phyloP scores from a whole-genome alignment of 1,140 invertebrate genomes.

The Rhyzopertha dominica region DNA sequence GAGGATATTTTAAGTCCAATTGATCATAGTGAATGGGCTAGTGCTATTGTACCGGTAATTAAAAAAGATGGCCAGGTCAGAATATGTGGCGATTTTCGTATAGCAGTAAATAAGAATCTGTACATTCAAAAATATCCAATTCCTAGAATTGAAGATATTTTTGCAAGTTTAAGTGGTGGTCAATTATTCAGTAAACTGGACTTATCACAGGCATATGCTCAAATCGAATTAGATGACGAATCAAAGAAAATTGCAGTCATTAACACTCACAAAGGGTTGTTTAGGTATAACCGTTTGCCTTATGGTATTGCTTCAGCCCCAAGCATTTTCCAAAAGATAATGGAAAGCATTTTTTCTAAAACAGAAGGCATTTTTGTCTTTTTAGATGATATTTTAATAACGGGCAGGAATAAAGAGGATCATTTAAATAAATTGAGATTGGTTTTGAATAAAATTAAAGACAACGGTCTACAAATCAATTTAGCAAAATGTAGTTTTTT shows the following conservation, averaged over 20 bases:
- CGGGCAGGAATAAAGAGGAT: slow-evolving; percentile 24
- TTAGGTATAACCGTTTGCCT: slow-evolving; percentile 44
- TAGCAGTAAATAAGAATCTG: no score
- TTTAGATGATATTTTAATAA: slow-evolving; percentile 41
- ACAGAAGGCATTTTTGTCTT: slow-evolving; percentile 32
- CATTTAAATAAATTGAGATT: slow-evolving; percentile 22
- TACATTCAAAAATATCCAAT: no score
- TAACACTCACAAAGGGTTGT: slow-evolving; percentile 25
- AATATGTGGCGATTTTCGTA: no score
- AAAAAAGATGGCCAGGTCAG: no score
- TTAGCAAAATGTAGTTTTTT: slow-evolving; percentile 32
- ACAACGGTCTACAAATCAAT: slow-evolving; percentile 32
- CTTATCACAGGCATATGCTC: no score
- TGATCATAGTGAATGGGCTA: no score
- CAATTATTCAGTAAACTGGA: no score
- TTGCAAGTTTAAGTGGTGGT: no score
- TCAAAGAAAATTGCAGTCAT: slow-evolving; percentile 20
- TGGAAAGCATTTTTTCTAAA: slow-evolving; percentile 35
- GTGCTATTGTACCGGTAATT: no score
- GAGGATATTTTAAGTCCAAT: no score
- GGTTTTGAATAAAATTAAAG: slow-evolving; percentile 17
- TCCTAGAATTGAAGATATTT: no score
- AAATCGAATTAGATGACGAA: slow-evolving; percentile 37
- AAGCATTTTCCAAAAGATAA: slow-evolving; percentile 43
- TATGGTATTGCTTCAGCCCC: slow-evolving; percentile 48